Conservation (phyloP, 2,797 vertebrate species). For the Brachymystax lenok region DNA sequence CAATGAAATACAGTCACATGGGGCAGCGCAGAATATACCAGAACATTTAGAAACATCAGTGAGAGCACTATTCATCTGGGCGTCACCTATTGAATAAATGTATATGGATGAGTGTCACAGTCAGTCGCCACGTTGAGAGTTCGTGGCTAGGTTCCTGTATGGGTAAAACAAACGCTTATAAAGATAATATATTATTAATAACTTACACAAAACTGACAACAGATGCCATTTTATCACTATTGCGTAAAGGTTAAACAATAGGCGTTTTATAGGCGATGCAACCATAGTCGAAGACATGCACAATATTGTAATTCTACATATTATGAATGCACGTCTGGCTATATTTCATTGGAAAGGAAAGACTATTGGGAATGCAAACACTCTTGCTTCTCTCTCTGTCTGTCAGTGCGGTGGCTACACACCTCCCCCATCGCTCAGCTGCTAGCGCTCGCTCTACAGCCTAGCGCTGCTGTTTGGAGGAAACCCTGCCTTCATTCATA, state of each 20-base stretch:
- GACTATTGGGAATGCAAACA: background rate
- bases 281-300: background rate
- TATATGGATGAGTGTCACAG: background rate
- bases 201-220: background rate
- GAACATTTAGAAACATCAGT: constrained; percentile 8
- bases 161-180: background rate
- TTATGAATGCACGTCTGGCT: background rate
- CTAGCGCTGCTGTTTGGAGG: constrained; percentile 16
- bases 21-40: constrained; percentile 37
- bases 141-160: background rate
- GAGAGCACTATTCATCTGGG: background rate
- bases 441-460: constrained; percentile 1
- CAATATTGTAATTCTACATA: background rate
- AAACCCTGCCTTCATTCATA: constrained; percentile 74
- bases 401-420: constrained; percentile 18
- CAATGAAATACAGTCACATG: constrained; percentile 69
- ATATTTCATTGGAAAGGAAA: background rate
- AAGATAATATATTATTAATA: background rate
- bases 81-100: constrained; percentile 1
- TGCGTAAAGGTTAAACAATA: constrained; percentile 6
- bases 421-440: constrained; percentile 27
- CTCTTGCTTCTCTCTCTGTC: background rate
- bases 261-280: background rate
- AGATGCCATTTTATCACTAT: constrained; percentile 10
- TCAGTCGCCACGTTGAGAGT: background rate